These are phyloP conservation scores for Etheostoma perlongum DNA, from an alignment of 2,797 vertebrate genomes.

Conservation along the genomic window DNA sequence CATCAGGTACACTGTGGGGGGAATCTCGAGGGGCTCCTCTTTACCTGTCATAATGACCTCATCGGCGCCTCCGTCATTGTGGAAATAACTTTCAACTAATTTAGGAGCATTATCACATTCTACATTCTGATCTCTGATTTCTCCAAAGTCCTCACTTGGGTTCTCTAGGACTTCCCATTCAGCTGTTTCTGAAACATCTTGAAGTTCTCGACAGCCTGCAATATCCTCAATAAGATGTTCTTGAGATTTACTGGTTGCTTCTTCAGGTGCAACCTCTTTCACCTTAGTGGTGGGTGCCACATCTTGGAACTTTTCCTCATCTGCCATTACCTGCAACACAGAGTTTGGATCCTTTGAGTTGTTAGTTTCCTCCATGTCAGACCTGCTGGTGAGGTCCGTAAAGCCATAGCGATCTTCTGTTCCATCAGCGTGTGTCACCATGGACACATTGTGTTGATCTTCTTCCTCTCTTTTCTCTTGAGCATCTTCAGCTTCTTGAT, in stretches of 20 bases:
- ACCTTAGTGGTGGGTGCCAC: not conserved
- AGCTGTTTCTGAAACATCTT: slow-evolving; percentile 39
- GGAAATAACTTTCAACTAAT: slow-evolving; percentile 19
- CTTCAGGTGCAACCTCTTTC: slow-evolving; percentile 10
- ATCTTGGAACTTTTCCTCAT: slow-evolving; percentile 30
- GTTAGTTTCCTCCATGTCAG: slow-evolving; percentile 52
- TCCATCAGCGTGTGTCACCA: slow-evolving; percentile 53
- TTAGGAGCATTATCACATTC: slow-evolving; percentile 9
- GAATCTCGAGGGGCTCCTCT: slow-evolving; percentile 37
- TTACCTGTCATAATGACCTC: slow-evolving; percentile 20
- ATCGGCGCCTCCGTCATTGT: slow-evolving; percentile 3
- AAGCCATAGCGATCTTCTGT: slow-evolving; percentile 41
- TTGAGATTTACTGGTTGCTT: slow-evolving; percentile 17
- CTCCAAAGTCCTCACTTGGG: slow-evolving; percentile 27
- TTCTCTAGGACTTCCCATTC: slow-evolving; percentile 64
- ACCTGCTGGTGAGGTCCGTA: slow-evolving; percentile 43
- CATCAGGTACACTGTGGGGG: slow-evolving; percentile 27
- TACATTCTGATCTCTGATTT: slow-evolving; percentile 22
- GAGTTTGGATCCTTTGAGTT: slow-evolving; percentile 55
- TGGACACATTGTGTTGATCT: slow-evolving; percentile 55
- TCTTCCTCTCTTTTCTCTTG: slow-evolving; percentile 55
- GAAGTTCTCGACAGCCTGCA: slow-evolving; percentile 9
- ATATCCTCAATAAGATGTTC: slow-evolving; percentile 36
- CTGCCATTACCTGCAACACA: not conserved
- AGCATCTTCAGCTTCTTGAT: slow-evolving; percentile 17